phyloP scores from a whole-genome alignment of 2,113 vertebrate species.

The Carassius carassius region DNA sequence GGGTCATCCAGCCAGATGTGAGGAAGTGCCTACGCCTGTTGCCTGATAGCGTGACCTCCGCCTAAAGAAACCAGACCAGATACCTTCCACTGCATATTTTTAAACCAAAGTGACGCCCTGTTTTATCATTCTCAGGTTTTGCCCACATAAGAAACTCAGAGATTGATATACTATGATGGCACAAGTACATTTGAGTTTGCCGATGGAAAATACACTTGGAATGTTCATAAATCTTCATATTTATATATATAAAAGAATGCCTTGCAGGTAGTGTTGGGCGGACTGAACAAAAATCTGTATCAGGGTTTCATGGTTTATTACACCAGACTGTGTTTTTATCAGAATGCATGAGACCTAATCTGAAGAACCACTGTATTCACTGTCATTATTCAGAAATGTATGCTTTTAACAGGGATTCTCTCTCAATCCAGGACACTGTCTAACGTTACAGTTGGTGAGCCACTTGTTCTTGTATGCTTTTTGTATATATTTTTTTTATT shows the following conservation, averaged over 20 bases:
- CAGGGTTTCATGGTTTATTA: too few relatives aligned
- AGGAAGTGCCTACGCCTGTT: background rate
- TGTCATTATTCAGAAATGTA: too few relatives aligned
- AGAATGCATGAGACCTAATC: too few relatives aligned
- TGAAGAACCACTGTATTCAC: too few relatives aligned
- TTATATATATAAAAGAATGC: background rate
- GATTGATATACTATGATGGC: constrained; percentile 1
- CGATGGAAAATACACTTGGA: background rate
- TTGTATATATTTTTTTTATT: too few relatives aligned
- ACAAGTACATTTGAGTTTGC: background rate
- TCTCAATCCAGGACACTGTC: too few relatives aligned
- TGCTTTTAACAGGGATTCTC: too few relatives aligned
- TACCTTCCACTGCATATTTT: constrained; percentile 9
- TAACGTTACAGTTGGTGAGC: too few relatives aligned
- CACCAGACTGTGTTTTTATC: too few relatives aligned
- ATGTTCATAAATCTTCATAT: background rate
- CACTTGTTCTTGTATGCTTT: too few relatives aligned
- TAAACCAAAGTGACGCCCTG: constrained; percentile 9
- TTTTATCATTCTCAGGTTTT: constrained; percentile 44
- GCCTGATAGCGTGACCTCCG: constrained; percentile 11
- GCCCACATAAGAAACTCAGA: background rate
- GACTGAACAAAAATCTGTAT: too few relatives aligned
- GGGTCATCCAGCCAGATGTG: constrained; percentile 18
- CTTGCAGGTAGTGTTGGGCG: too few relatives aligned
- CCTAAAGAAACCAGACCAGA: constrained; percentile 39